Conservation (phyloP, 2,113 vertebrate species). For the Progne subis region DNA sequence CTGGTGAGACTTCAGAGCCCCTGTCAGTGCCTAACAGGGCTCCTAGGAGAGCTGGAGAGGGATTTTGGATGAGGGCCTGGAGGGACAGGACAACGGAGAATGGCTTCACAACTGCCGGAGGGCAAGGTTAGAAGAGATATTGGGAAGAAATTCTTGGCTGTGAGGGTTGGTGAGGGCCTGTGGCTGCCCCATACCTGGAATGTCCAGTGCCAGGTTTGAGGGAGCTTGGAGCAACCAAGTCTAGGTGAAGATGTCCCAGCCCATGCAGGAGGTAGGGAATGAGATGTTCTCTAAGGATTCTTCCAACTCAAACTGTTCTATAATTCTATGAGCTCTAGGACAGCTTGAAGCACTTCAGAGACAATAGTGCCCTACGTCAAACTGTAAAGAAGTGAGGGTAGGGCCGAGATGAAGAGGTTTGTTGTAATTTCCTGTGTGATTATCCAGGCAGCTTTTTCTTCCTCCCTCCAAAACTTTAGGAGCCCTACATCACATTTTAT, state of each 20-base stretch:
- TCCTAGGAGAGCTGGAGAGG: background rate
- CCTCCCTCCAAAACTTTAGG: background rate
- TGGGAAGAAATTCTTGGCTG: fast-evolving
- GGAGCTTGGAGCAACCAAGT: background rate
- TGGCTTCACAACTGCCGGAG: background rate
- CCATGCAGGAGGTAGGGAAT: fast-evolving
- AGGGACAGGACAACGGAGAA: fast-evolving
- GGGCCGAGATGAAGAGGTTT: background rate
- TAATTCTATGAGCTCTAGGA: background rate
- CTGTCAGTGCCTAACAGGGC: background rate
- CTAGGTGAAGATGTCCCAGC: background rate
- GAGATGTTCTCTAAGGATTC: background rate
- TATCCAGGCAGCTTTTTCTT: background rate
- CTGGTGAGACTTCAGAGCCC: fast-evolving
- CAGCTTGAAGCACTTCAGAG: background rate
- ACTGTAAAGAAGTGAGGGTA: background rate
- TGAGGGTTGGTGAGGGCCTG: background rate
- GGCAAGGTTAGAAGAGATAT: background rate
- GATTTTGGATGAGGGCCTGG: fast-evolving
- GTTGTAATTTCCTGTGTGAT: background rate
- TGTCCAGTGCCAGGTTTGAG: background rate
- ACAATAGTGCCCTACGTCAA: fast-evolving
- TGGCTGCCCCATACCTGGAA: background rate
- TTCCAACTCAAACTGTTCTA: background rate
- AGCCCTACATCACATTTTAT: background rate